These are phyloP conservation scores for Lycaon pictus DNA, from an alignment of 2,113 vertebrate species.

Conservation along the genomic window DNA sequence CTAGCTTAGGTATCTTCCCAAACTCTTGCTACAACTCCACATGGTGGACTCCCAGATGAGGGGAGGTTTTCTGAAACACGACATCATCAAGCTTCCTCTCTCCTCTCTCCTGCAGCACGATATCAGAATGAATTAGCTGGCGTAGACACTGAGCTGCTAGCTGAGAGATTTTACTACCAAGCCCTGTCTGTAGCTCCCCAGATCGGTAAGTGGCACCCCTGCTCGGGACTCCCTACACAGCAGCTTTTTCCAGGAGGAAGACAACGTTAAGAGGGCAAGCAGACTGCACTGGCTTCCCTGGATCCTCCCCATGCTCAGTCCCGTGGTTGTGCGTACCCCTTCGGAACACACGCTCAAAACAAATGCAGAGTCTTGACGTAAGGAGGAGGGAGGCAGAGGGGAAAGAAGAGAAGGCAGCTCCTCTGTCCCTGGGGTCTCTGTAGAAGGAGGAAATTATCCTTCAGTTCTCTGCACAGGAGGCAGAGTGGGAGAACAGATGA, in stretches of 20 bases:
- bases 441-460: background rate
- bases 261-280: background rate
- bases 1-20: background rate
- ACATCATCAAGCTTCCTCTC: background rate
- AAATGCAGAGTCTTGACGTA: background rate
- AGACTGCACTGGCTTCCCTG: background rate
- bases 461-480: background rate
- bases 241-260: background rate
- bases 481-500: background rate
- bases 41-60: background rate
- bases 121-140: constrained; percentile 98
- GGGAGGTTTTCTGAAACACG: background rate
- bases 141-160: constrained; percentile 95
- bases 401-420: background rate
- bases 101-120: constrained; percentile 88
- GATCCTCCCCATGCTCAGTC: background rate
- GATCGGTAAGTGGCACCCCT: constrained; percentile 90
- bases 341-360: background rate
- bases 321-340: background rate
- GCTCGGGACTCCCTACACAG: background rate
- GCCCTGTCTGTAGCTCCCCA: constrained; percentile 96
- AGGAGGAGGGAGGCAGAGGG: constrained; percentile 29
- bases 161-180: constrained; percentile 97
- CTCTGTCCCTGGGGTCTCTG: background rate
- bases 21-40: constrained; percentile 5